Conservation (phyloP, 2,888 invertebrate species). For the Apodemia zela region DNA sequence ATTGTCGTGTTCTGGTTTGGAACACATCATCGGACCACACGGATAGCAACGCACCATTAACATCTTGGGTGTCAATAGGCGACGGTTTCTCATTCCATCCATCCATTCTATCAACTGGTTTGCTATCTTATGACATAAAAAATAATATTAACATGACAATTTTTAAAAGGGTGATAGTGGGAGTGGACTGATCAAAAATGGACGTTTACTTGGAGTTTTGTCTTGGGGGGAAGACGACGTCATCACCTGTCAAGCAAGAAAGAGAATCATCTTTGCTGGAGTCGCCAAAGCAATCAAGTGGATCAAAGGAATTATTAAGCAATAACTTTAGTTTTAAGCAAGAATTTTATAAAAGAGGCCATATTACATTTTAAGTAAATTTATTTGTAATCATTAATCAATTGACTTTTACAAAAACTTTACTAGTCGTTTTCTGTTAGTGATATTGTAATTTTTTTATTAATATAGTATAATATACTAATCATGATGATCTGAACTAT, state of each 20-base stretch:
- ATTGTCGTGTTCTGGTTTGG: too few relatives aligned
- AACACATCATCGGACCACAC: too few relatives aligned
- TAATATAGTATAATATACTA: too few relatives aligned
- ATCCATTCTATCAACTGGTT: too few relatives aligned
- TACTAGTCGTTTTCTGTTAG: neutral
- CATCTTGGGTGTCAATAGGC: too few relatives aligned
- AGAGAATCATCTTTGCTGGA: constrained; percentile 56
- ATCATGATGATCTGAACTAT: too few relatives aligned
- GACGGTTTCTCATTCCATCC: too few relatives aligned
- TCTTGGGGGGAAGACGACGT: constrained; percentile 66
- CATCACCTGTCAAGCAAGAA: constrained; percentile 48
- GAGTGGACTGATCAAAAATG: constrained; percentile 52
- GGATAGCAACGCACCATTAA: too few relatives aligned
- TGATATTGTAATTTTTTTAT: too few relatives aligned
- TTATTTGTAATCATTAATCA: neutral
- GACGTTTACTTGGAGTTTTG: constrained; percentile 51
- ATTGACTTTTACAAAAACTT: neutral
- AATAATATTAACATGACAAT: neutral
- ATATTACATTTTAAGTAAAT: neutral
- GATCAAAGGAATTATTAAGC: constrained; percentile 48
- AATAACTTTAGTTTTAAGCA: constrained; percentile 7
- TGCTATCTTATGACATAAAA: too few relatives aligned
- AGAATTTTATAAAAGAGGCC: neutral
- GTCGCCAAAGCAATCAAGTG: constrained; percentile 52
- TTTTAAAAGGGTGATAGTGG: constrained; percentile 47